Conservation (phyloP, 2,797 vertebrate species). For the Kryptopterus vitreolus region DNA sequence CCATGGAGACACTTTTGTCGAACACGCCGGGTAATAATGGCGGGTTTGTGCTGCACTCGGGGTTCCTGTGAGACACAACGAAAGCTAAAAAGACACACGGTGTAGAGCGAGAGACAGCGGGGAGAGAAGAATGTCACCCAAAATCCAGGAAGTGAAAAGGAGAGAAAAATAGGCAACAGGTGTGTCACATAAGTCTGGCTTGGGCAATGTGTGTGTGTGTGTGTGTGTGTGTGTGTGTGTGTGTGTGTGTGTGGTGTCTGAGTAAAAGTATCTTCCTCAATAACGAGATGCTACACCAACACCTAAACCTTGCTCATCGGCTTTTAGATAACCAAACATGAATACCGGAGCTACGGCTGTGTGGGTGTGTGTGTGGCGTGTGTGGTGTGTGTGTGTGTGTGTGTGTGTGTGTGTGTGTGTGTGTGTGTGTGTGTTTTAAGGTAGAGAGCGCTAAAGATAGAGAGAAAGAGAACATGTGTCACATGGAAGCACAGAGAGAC, state of each 20-base stretch:
- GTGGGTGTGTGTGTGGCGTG: conserved; percentile 28
- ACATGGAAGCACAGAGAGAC: conserved; percentile 30
- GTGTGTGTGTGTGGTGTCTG: background rate
- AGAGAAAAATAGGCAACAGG: conserved; percentile 22
- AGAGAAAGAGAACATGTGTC: conserved; percentile 20
- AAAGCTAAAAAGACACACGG: conserved; percentile 20
- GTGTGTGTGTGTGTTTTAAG: background rate
- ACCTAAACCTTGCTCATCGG: conserved; percentile 3
- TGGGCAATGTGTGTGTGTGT: background rate
- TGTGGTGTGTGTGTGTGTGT: too few species aligned
- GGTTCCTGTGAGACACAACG: conserved; percentile 26
- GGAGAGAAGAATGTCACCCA: background rate
- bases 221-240: conserved; percentile 6
- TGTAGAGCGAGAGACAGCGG: conserved; percentile 6
- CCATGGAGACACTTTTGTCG: conserved; percentile 39
- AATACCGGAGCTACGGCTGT: background rate
- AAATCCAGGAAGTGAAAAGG: background rate
- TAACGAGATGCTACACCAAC: conserved; percentile 14
- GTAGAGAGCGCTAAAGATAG: conserved; percentile 11
- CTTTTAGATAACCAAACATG: conserved; percentile 7
- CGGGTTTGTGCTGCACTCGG: conserved; percentile 42
- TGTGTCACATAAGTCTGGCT: conserved; percentile 11
- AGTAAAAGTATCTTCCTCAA: background rate
- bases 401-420: conserved; percentile 25
- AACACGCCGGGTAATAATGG: conserved; percentile 34